Evolutionary conservation across 2,888 invertebrate genomes (phyloP), one percentile per base, ranked within the genome.

Genomic region (Sinotaia quadrata): DNA sequence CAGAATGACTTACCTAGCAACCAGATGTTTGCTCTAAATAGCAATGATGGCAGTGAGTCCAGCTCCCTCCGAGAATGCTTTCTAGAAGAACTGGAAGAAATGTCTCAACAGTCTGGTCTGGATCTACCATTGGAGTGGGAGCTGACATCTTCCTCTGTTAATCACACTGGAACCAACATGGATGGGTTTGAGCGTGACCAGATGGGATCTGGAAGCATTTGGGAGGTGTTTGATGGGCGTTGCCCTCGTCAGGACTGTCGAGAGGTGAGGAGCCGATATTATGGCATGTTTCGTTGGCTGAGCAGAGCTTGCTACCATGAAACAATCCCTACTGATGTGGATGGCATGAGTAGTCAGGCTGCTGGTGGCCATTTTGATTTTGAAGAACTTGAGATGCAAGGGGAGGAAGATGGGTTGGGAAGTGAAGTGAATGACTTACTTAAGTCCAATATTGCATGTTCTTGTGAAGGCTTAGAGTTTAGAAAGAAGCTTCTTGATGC

Each of bases 41-140:
- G 36, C 15, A 59, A 58, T 51, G 37, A 37, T 24, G 10, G 15
- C 15, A 66, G 67, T 36, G 70, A 69, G 21, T 58, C 52, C 8
- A 67, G 71, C 52, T 71, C 73, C 36, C 72, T 62, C 27, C 51
- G 63, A 18, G 73, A 75, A 27, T 56, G 66, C 12, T 73, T 76
- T 59, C 44, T 76, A 58, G 74, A 74, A 51, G 76, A 76, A 52
- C 69, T 76, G 24, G 74, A 72, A 27, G 72, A 69, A 31, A 69
- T 76, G 37, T 73, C 74, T 4, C 71, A 71, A 44, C 69, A 71
- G 59, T 74, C 74, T 0, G 65, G 68, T 21, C 71, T 69, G 58
- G 76, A 74, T 36, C 49, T 74, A 59, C 73, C 73, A 31, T 52
- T 76, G 70, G 76, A 76, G 52, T 76, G 76, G 76, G 76, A 76